A percentile compares a stretch with the other conserved stretches of the same genome.
phyloP scores from a whole-genome alignment of 2,113 vertebrate genomes.

The Platichthys flesus region DNA sequence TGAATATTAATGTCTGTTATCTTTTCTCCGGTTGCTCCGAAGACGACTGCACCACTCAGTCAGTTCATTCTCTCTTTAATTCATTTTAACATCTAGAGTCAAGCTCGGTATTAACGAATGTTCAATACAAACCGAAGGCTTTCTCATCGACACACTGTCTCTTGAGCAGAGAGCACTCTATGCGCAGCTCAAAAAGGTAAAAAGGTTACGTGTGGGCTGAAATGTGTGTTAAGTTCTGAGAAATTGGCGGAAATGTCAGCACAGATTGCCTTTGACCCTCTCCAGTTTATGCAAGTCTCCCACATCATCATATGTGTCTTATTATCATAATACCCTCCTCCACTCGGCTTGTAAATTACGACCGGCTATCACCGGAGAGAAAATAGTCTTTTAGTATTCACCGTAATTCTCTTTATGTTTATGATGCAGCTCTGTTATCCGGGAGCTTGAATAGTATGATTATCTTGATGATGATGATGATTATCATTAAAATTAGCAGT shows the following conservation, averaged over 20 bases:
- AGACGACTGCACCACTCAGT: conserved; percentile 10
- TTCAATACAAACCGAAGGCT: conserved; percentile 29
- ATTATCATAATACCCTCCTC: conserved; percentile 31
- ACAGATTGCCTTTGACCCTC: conserved; percentile 56
- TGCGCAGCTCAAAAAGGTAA: conserved; percentile 27
- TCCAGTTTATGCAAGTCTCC: conserved; percentile 47
- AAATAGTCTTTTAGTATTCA: conserved; percentile 19
- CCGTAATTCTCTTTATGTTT: conserved; percentile 15
- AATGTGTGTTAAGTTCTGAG: conserved; percentile 56
- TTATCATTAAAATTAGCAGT: conserved; percentile 32
- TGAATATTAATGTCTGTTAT: conserved; percentile 30
- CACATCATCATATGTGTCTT: conserved; percentile 37
- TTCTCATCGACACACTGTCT: conserved; percentile 35
- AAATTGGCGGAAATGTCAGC: conserved; percentile 68
- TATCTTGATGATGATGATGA: conserved; percentile 32
- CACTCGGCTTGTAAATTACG: conserved; percentile 15
- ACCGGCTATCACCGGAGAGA: conserved; percentile 23
- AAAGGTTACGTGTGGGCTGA: conserved; percentile 69
- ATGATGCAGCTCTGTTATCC: conserved; percentile 33
- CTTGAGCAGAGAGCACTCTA: conserved; percentile 23
- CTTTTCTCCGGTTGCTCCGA: conserved; percentile 6
- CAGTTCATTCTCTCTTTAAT: neutral
- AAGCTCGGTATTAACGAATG: conserved; percentile 49
- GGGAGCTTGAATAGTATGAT: conserved; percentile 40
- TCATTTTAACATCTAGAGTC: conserved; percentile 8